Percentiles rank a stretch among this genome's conserved stretches.
phyloP scores from a whole-genome alignment of 2,888 invertebrate genomes.

The Hypolimnas misippus region DNA sequence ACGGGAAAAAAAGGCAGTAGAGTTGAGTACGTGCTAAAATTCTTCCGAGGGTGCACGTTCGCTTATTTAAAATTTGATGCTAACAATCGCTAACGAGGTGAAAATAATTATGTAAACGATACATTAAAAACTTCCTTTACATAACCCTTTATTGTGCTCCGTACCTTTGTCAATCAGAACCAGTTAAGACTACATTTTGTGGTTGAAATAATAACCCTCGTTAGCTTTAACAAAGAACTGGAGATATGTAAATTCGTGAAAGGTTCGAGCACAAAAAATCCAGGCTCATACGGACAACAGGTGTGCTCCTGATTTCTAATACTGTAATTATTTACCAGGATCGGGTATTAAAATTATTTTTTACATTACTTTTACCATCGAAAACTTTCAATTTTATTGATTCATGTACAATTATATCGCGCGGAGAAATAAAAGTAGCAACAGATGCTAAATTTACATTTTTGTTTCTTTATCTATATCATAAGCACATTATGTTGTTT shows the following conservation, averaged over 20 bases:
- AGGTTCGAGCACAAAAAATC: slow-evolving; percentile 73
- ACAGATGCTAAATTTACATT: slow-evolving; percentile 11
- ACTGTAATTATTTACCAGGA: slow-evolving; percentile 64
- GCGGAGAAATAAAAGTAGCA: slow-evolving; percentile 15
- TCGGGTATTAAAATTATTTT: slow-evolving; percentile 61
- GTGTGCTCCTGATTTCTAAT: slow-evolving; percentile 77
- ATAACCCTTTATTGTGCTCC: slow-evolving; percentile 64
- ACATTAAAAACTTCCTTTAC: slow-evolving; percentile 55
- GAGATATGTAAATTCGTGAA: slow-evolving; percentile 79
- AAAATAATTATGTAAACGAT: slow-evolving; percentile 60
- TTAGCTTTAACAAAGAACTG: slow-evolving; percentile 73
- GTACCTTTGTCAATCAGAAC: slow-evolving; percentile 75
- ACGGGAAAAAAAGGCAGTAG: slow-evolving; percentile 20
- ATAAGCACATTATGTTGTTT: neutral
- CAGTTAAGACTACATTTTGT: slow-evolving; percentile 72
- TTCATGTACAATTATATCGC: slow-evolving; percentile 5
- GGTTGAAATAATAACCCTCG: slow-evolving; percentile 79
- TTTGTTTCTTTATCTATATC: neutral
- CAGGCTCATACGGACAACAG: slow-evolving; percentile 71
- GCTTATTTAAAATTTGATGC: slow-evolving; percentile 61
- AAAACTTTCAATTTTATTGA: slow-evolving; percentile 67
- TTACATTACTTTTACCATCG: slow-evolving; percentile 60
- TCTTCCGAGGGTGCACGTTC: slow-evolving; percentile 54
- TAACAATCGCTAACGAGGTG: slow-evolving; percentile 70
- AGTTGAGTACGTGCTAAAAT: slow-evolving; percentile 49